Evolutionary conservation across 2,888 invertebrate species (phyloP), one percentile per base, ranked within the genome.

Genomic region (Apotomis turbidana): DNA sequence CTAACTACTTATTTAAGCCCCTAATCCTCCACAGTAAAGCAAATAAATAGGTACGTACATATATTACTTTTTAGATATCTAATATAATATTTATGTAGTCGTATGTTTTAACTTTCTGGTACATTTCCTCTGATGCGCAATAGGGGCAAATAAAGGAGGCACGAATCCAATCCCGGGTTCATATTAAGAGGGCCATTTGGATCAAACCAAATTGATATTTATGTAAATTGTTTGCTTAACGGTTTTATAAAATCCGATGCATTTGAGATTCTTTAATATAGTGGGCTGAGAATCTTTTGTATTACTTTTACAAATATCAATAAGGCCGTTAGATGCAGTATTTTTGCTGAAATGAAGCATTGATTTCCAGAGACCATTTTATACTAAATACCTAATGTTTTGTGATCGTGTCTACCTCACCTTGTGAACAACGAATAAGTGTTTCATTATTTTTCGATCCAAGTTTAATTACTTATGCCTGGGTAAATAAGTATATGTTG

Each of bases 121-220:
- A 54, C 63, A 41, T 41, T 13, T 41, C 15, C 51, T 57, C 55
- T 55, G 55, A 46, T 57, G 57, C 57, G 44, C 59, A 58, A 55
- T 70, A 49, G 57, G 6, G 13, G 57, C 51, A 51, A 27, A 70
- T 61, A 69, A 68, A 68, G 46, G 46, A 55, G 38, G 38, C 55
- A 12, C 49, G 49, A n/a, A 58, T 55, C 62, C 70, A 70, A 70
- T 70, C 51, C 62, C 51, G 41, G 61, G 55, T 57, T 62, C 57
- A 57, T 62, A 63, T 63, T 44, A 55, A 55, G 6, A 60, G 27
- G 54, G 62, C 8, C 36, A 55, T 55, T 62, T 15, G 62, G 62
- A 57, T 70, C 49, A 62, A 57, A 46, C 49, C 13, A 62, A 62
- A 69, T 69, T 70, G 69, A 62, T 70, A 62, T 70, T 70, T 70